Evolutionary conservation across 2,113 vertebrate genomes (phyloP).

Genomic region (Psittacara wagleri): DNA sequence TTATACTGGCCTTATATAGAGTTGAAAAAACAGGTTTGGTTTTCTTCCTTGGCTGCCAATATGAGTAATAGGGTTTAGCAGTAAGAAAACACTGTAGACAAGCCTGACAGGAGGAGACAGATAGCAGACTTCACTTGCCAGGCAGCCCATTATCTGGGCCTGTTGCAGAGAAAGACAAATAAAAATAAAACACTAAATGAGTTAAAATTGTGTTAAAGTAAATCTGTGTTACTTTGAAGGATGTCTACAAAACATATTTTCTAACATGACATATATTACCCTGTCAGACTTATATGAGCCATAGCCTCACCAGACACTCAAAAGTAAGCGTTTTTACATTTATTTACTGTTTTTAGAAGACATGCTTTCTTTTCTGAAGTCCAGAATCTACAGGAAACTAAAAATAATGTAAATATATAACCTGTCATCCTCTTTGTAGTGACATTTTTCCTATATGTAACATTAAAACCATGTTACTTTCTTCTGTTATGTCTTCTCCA

Average conservation of each 20-base stretch:
- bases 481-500: not conserved
- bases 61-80: not conserved
- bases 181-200: not conserved
- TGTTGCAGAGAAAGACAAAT: not conserved
- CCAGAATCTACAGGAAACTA: not conserved
- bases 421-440: not conserved
- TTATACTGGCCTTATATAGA: not conserved
- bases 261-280: not conserved
- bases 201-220: not conserved
- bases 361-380: not conserved
- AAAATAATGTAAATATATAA: not conserved
- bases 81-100: not conserved
- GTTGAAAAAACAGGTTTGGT: not conserved
- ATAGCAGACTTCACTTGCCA: not conserved
- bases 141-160: not conserved
- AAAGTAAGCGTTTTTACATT: not conserved
- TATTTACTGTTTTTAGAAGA: not conserved
- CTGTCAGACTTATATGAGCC: not conserved
- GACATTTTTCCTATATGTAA: not conserved
- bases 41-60: not conserved
- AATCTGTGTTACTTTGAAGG: not conserved
- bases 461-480: not conserved
- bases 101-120: not conserved
- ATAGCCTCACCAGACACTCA: not conserved
- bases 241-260: not conserved